Conservation (phyloP, 2,113 vertebrate genomes). For the Nerophis lumbriciformis region DNA sequence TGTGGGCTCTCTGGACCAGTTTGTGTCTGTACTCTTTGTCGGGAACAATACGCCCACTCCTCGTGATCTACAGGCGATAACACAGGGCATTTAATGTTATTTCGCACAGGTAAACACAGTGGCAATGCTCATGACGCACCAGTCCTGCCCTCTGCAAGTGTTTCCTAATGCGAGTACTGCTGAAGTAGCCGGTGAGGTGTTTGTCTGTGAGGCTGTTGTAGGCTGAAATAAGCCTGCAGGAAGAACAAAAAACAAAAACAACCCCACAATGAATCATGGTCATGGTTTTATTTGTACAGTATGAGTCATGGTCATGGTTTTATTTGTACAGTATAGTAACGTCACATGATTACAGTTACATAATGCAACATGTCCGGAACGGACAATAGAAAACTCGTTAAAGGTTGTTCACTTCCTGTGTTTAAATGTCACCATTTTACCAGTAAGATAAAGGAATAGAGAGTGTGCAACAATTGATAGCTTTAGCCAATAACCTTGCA, state of each 20-base stretch:
- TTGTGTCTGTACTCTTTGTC: conserved; percentile 86
- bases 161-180: conserved; percentile 79
- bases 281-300: too few species aligned
- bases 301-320: too few species aligned
- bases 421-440: too few species aligned
- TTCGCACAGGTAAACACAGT: neutral
- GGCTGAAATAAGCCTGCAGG: conserved; percentile 75
- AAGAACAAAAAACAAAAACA: neutral
- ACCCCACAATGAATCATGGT: too few species aligned
- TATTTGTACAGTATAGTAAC: too few species aligned
- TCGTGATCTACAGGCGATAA: conserved; percentile 76
- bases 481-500: too few species aligned
- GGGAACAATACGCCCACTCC: conserved; percentile 85
- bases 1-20: conserved; percentile 76
- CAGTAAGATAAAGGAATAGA: too few species aligned
- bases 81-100: neutral
- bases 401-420: too few species aligned
- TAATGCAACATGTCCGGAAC: too few species aligned
- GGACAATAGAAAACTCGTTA: too few species aligned
- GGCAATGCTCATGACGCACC: conserved; percentile 66
- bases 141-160: conserved; percentile 88
- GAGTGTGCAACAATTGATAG: too few species aligned
- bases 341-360: too few species aligned
- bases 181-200: conserved; percentile 88
- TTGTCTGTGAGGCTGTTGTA: conserved; percentile 95